Evolutionary conservation across 2,113 vertebrate genomes (phyloP), one percentile per base, ranked within the genome.

Genomic region (Bungarus multicinctus): DNA sequence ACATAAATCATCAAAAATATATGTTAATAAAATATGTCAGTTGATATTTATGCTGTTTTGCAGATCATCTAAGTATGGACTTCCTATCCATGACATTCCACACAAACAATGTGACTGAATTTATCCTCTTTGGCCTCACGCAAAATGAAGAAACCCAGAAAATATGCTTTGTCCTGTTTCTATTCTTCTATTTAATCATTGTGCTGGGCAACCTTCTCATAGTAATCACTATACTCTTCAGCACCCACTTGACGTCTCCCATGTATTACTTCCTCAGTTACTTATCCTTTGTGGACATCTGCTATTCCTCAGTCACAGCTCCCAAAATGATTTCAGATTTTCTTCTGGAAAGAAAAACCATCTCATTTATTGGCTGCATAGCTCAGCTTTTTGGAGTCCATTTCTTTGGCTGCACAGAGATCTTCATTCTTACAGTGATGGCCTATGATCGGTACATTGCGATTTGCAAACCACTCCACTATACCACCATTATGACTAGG

Each of bases 191-290:
- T 3, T 11, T 4, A 0, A n/a, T 90, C 43, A 96, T 94, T 8
- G 9, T 97, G n/a, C 8, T 94, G 47, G 97, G 96, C 60, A 97
- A 97, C 87, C 20, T 94, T 30, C 90, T 97, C 85, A 97, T 96
- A 12, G 87, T 97, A 27, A 7, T 95, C 25, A 96, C 94, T 6
- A 93, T 96, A 20, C 47, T 57, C 30, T 54, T 88, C 50, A 96
- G 95, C 2, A 64, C 94, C 4, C 87, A 27, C 4, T 23, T 96
- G 54, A 81, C 85, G 0, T 96, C 95, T 0, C 95, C 96, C 43
- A 96, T 97, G 96, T 97, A 97, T 91, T 96, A 94, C 60, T 97
- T 97, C 50, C 94, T 97, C 4, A 93, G 95, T 43, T 95, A 93
- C 88, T 88, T 97, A 60, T 97, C 97, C 22, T 93, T 97, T 88